Base-by-base conservation (phyloP, 2,888 invertebrate genomes). In the Graphium colonna region DNA sequence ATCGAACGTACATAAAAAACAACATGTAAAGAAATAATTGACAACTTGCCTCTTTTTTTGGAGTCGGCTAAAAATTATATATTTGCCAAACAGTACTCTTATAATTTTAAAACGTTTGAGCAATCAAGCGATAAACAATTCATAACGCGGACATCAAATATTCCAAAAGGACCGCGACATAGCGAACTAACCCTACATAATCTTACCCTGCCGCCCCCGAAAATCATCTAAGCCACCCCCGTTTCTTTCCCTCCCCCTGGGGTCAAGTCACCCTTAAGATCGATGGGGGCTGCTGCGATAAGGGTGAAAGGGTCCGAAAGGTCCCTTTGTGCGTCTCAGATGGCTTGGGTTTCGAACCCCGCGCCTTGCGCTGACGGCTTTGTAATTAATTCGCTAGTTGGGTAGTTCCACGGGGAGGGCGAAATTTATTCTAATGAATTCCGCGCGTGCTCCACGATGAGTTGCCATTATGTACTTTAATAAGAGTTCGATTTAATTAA, bases 341-440 rank as follows among this genome's bases (percentile, higher is more conserved):
- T 82, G 79, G 82, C 79, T 21, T 21, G 21, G 21, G 21, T 21
- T 75, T 69, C 73, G 71, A 85, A 86, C 79, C n/a, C 81, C 75
- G 73, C 69, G 73, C 77, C 77, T 80, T 88, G 87, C 87, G 86
- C 86, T 88, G 88, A 87, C 88, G 79, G 82, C 72, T 82, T 81
- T 83, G 82, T 89, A 89, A 89, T 89, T 88, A 88, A 89, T 89
- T 87, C 82, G 87, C 80, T 89, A 89, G 88, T 89, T 89, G 63
- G 68, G 76, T 84, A 83, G 81, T 85, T 80, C 73, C 78, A 83
- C 75, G 77, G 79, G 82, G 83, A 69, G 57, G 69, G 68, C 65
- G 66, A 69, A 76, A 77, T 79, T 79, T 77, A 79, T 80, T 79
- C 74, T 73, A 70, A 73, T 68, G 68, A 73, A 76, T 71, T 73